Conservation (phyloP, 2,797 vertebrate species). For the Meda fulgida region DNA sequence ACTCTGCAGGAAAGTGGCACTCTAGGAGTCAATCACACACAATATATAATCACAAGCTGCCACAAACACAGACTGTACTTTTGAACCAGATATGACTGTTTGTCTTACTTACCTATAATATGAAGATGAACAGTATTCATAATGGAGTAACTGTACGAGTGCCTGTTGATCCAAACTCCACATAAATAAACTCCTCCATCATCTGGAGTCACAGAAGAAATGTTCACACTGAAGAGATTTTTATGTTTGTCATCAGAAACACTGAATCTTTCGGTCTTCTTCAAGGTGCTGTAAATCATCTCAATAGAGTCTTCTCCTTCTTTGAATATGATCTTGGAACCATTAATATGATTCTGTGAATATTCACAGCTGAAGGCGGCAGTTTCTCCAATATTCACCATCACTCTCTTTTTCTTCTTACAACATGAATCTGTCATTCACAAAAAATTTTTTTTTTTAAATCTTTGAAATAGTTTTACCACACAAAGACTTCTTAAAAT, state of each 20-base stretch:
- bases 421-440: neutral
- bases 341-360: neutral
- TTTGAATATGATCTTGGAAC: neutral
- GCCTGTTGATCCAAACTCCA: rapidly evolving
- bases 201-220: neutral
- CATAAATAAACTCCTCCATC: slow-evolving; percentile 22
- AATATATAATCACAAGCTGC: neutral
- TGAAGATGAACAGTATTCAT: neutral
- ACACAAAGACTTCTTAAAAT: neutral
- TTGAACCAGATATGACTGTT: neutral
- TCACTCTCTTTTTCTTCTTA: rapidly evolving
- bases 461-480: neutral
- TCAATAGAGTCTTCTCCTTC: neutral
- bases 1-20: neutral
- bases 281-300: neutral
- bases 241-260: neutral
- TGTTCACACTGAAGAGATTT: slow-evolving; percentile 6
- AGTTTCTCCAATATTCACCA: neutral
- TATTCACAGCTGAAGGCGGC: slow-evolving; percentile 11
- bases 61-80: too few species aligned
- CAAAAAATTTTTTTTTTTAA: neutral
- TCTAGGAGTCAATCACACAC: neutral
- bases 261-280: too few species aligned
- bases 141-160: neutral
- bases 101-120: neutral